A percentile compares a stretch with the other conserved stretches of the same genome.
Evolutionary conservation across 2,113 vertebrate species (phyloP).

Genomic region (Oreocharis arfaki): DNA sequence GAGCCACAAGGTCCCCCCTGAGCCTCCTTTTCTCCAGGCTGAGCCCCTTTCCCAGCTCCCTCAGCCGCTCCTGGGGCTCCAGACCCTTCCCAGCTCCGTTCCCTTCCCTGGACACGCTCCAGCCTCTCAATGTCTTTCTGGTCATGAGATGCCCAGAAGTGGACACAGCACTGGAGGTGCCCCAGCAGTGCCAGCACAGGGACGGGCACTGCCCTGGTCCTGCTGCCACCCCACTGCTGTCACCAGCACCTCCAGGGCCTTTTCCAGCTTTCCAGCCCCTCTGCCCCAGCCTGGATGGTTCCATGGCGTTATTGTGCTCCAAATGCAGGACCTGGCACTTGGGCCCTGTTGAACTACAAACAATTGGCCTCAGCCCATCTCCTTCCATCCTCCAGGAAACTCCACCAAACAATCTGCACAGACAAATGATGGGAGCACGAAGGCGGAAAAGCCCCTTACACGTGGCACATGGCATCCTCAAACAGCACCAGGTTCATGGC

Average conservation of each 20-base stretch:
- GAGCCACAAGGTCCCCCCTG: too few species aligned
- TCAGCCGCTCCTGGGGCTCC: too few species aligned
- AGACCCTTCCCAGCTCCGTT: too few species aligned
- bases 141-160: not conserved
- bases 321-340: not conserved
- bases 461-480: constrained; percentile 90
- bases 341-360: not conserved
- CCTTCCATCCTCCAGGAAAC: not conserved
- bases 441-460: constrained; percentile 75
- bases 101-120: not conserved
- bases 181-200: not conserved
- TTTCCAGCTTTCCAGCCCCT: not conserved
- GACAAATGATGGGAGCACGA: not conserved
- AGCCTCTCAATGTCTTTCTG: not conserved
- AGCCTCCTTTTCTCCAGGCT: too few species aligned
- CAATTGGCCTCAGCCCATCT: not conserved
- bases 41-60: too few species aligned
- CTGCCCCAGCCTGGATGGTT: too few species aligned
- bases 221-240: not conserved
- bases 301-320: not conserved
- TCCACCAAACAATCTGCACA: not conserved
- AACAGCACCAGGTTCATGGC: constrained; percentile 91
- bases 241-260: not conserved
- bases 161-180: not conserved
- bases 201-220: not conserved